Evolutionary conservation across 2,888 invertebrate genomes (phyloP), one percentile per base, ranked within the genome.

Genomic region (Deilephila elpenor): DNA sequence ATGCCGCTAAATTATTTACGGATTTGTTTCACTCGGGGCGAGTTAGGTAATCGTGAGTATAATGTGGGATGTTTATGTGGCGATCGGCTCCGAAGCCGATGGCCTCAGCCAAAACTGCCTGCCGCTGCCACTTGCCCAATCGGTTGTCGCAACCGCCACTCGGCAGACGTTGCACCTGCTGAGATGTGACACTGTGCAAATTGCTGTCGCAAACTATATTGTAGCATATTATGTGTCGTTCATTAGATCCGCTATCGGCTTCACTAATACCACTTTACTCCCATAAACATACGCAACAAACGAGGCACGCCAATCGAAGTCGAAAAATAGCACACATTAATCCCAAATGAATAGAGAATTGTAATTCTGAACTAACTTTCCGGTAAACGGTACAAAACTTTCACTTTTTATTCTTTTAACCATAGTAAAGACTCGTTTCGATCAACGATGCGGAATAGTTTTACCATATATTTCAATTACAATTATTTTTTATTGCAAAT

Each of bases 1-100:
- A 82, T 83, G 84, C 83, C 79, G 84, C 83, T 84, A 86, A 88
- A 89, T 88, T 88, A 88, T 89, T 86, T 88, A 88, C 84, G 89
- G 87, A 90, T 92, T 93, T 90, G 92, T 91, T 89, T 88, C 85
- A 86, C 86, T 86, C 82, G 84, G 83, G 81, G 79, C 81, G 81
- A 77, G 87, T 93, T 92, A 90, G 90, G 93, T 92, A 93, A 92
- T 82, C 76, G 79, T 79, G 84, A 85, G 83, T 87, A 89, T 91
- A 90, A 90, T 89, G 90, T 91, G 88, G 90, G 91, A 91, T 93
- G 92, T 91, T 89, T 92, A 89, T 88, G 90, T 90, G 86, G 89
- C 89, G 88, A 89, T 88, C 86, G 89, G 83, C 86, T 86, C 85
- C 86, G 85, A 81, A 88, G 90, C 87, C 89, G 93, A 89, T 89